Conservation (phyloP, 2,797 vertebrate species). For the Sebastes paucispinis region DNA sequence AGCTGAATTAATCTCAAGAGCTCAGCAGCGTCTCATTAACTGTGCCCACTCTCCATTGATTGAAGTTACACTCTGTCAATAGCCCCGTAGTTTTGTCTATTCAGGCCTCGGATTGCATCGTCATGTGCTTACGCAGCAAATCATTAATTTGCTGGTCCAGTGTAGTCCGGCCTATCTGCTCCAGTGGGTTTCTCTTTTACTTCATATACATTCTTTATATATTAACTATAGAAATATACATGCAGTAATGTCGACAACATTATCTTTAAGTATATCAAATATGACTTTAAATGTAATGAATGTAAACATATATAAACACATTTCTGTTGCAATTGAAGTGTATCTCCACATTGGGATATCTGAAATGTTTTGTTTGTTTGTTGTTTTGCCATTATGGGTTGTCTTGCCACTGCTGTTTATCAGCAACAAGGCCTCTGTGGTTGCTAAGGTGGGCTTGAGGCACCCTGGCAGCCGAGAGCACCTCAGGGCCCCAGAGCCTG, state of each 20-base stretch:
- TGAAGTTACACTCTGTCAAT: constrained; percentile 71
- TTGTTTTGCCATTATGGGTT: constrained; percentile 12
- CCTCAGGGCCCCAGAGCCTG: constrained; percentile 58
- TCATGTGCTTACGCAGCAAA: constrained; percentile 66
- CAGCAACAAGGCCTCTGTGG: constrained; percentile 51
- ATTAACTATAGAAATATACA: not conserved
- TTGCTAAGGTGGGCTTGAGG: constrained; percentile 65
- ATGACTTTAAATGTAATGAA: too few species aligned
- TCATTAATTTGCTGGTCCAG: constrained; percentile 59
- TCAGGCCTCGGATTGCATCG: constrained; percentile 65
- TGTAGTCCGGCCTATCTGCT: constrained; percentile 16
- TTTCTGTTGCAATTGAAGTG: not conserved
- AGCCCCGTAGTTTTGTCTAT: constrained; percentile 68
- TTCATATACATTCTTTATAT: not conserved
- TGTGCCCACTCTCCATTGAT: constrained; percentile 69
- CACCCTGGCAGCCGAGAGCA: constrained; percentile 56
- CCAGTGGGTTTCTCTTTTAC: constrained; percentile 2
- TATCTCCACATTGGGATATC: not conserved
- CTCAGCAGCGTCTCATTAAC: constrained; percentile 61
- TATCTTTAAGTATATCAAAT: not conserved
- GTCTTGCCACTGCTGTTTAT: constrained; percentile 53
- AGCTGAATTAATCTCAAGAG: constrained; percentile 62
- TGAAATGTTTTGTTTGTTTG: constrained; percentile 46
- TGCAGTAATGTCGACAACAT: not conserved
- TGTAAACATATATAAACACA: not conserved